Percentiles rank a stretch among this genome's conserved stretches.
Evolutionary conservation across 2,888 invertebrate species (phyloP).

Genomic region (Cyaniris semiargus): DNA sequence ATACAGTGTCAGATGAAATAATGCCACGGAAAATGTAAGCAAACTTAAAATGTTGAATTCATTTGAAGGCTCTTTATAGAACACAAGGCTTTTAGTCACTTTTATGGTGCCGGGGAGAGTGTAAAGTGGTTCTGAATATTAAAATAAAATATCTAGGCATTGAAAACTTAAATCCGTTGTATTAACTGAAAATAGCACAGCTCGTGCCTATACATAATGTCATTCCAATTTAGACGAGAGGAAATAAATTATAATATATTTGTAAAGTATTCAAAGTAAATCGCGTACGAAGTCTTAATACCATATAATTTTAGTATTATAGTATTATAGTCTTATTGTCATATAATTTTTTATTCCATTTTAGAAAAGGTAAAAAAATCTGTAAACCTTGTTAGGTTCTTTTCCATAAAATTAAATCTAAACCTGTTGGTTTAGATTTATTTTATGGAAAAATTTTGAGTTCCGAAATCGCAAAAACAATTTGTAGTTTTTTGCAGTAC

Average conservation of each 20-base stretch:
- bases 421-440: too few relatives aligned
- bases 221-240: neutral
- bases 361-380: too few relatives aligned
- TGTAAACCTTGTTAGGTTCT: too few relatives aligned
- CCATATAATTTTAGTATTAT: too few relatives aligned
- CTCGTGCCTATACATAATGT: conserved; percentile 3
- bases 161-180: neutral
- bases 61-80: conserved; percentile 26
- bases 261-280: neutral
- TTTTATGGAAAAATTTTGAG: too few relatives aligned
- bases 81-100: conserved; percentile 26
- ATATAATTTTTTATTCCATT: too few relatives aligned
- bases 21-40: conserved; percentile 23
- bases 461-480: too few relatives aligned
- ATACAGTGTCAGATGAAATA: conserved; percentile 21
- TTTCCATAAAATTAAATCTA: too few relatives aligned
- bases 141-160: conserved; percentile 5
- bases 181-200: neutral
- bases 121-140: conserved; percentile 9
- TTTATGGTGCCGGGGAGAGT: neutral
- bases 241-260: neutral
- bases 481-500: too few relatives aligned
- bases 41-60: conserved; percentile 12
- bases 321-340: too few relatives aligned
- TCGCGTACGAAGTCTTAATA: neutral